Evolutionary conservation across 64 coral and sea anemone genomes (phyloP).

Genomic region (Catalaphyllia jardinei): DNA sequence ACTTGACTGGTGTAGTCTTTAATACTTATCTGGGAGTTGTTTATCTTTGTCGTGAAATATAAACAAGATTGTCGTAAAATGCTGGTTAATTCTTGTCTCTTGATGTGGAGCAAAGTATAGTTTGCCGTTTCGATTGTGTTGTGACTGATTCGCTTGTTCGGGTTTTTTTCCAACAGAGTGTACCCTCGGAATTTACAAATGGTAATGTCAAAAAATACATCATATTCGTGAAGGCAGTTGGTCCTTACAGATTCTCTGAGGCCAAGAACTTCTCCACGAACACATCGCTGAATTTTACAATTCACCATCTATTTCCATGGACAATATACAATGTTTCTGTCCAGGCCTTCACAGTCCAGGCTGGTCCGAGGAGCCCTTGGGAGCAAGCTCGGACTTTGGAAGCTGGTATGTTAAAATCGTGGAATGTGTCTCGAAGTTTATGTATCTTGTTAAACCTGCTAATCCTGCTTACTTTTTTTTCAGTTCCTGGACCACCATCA

Average conservation of each 20-base stretch:
- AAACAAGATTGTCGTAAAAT: too few species aligned
- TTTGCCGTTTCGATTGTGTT: too few species aligned
- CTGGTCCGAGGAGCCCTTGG: conserved; percentile 62
- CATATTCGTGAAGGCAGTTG: conserved; percentile 49
- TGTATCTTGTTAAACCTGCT: neutral
- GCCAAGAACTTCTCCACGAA: conserved; percentile 1
- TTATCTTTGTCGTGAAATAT: too few species aligned
- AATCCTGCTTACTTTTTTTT: neutral
- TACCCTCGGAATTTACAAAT: conserved; percentile 62
- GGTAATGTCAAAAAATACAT: conserved; percentile 68
- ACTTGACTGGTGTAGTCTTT: too few species aligned
- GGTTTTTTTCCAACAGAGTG: conserved; percentile 37
- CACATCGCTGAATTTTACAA: conserved; percentile 46
- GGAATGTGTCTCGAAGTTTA: neutral
- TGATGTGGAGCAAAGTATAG: too few species aligned
- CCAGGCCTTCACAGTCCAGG: conserved; percentile 62
- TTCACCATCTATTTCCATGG: conserved; percentile 61
- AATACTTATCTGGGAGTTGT: too few species aligned
- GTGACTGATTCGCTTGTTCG: too few species aligned
- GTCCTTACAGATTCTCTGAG: conserved; percentile 41
- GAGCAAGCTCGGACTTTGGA: conserved; percentile 60
- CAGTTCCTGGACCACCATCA: conserved; percentile 64
- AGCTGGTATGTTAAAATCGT: conserved; percentile 51
- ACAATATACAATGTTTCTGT: conserved; percentile 70
- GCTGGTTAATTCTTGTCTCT: too few species aligned